Conservation (phyloP, 2,113 vertebrate species). For the Gracilinanus agilis region DNA sequence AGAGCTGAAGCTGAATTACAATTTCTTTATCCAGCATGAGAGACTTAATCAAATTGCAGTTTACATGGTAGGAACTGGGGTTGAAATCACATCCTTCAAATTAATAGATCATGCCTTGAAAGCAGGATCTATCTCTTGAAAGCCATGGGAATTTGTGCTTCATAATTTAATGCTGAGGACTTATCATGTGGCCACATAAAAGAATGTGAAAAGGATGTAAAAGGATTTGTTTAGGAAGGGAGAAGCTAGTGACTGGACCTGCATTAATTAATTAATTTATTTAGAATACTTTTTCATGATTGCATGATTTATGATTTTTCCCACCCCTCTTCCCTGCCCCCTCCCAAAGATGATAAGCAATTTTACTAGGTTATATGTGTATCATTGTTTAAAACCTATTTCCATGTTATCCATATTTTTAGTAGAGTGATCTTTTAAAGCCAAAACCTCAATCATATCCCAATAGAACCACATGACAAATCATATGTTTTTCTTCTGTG, state of each 20-base stretch:
- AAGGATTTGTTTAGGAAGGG: background rate
- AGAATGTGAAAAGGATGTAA: conserved; percentile 7
- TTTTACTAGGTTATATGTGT: no score
- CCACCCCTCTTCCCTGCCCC: no score
- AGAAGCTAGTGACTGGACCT: background rate
- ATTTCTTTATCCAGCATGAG: background rate
- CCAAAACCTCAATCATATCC: no score
- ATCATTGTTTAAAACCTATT: no score
- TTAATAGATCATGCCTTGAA: conserved; percentile 20
- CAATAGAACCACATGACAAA: no score
- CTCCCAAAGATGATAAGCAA: no score
- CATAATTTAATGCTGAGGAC: background rate
- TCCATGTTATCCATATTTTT: no score
- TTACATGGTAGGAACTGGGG: background rate
- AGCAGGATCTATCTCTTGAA: background rate
- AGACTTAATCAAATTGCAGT: conserved; percentile 18
- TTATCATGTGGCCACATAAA: background rate
- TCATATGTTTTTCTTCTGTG: no score
- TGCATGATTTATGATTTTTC: no score
- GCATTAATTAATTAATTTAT: no score
- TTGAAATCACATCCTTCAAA: conserved; percentile 24
- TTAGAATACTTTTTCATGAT: no score
- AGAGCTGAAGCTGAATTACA: background rate
- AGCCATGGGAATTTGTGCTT: background rate
- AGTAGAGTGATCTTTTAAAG: no score